Evolutionary conservation across 2,113 vertebrate species (phyloP).

Genomic region (Tachycineta bicolor): DNA sequence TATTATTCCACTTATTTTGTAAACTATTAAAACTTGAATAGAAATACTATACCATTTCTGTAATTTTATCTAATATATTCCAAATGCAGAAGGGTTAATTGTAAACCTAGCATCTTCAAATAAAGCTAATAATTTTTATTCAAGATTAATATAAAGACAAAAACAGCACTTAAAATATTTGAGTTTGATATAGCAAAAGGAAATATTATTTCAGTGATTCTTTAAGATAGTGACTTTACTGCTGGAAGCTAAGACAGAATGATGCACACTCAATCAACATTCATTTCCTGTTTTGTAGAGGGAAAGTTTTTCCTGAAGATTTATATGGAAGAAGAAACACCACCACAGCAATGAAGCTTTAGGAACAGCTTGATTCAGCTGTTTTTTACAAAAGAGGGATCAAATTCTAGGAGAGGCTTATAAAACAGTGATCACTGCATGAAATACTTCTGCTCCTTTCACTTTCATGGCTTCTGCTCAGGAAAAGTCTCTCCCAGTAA

Average conservation of each 20-base stretch:
- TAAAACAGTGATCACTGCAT: neutral
- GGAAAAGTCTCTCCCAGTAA: neutral
- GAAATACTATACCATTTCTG: neutral
- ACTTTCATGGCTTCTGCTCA: neutral
- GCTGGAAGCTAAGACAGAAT: neutral
- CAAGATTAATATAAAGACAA: slow-evolving; percentile 12
- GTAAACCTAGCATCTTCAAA: neutral
- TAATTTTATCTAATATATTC: neutral
- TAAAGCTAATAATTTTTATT: neutral
- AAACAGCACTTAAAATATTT: neutral
- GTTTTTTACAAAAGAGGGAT: slow-evolving; percentile 15
- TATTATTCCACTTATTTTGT: neutral
- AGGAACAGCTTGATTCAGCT: slow-evolving; percentile 18
- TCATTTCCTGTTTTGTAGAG: neutral
- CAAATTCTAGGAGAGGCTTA: neutral
- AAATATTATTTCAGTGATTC: slow-evolving; percentile 28
- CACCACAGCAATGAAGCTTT: neutral
- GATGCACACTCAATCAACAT: neutral
- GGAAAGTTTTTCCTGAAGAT: slow-evolving; percentile 33
- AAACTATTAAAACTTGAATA: neutral
- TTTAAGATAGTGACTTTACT: slow-evolving; percentile 29
- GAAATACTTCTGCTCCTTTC: neutral
- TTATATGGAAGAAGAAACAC: neutral
- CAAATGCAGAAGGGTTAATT: neutral
- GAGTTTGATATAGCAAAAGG: neutral